Base-by-base conservation (phyloP, 2,797 vertebrate species). In the Microcaecilia unicolor region DNA sequence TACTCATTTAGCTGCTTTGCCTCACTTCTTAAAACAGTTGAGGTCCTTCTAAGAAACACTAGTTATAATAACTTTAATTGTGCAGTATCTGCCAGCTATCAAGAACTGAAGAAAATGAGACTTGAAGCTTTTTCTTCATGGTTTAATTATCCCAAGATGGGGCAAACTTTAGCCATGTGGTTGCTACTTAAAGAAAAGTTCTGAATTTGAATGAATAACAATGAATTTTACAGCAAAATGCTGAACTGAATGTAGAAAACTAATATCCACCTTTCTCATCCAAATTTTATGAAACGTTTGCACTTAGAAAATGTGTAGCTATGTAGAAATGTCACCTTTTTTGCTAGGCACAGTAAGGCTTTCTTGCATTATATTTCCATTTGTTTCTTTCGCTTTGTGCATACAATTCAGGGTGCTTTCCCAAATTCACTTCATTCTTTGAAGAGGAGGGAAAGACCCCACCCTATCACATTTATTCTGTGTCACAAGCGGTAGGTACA, bases 41-140 rank as follows among this genome's bases (percentile, higher is more conserved):
- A 70, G 55, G 52, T 56, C 58, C 61, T 53, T 37, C 47, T 47
- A 37, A 62, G 47, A 76, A 76, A 81, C 76, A 76, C 81, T 78
- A 58, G 44, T 37, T n/a, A n/a, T n/a, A n/a, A 7, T 53, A 45
- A 15, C n/a, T 29, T 31, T 52, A 44, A 67, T 65, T 54, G 44
- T 68, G 35, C 22, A 22, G 4, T 34, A 17, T 65, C 67, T 62
- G 63, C 70, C 64, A 61, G 72, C 61, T 44, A 37, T 61, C 41
- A n/a, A n/a, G n/a, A n/a, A 12, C 26, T 18, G 59, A 59, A 67
- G 66, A 61, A 63, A 55, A 58, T 48, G 57, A 33, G 59, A 70
- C 60, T 56, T 39, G 67, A 67, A 61, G 60, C 45, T 31, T 35
- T 48, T 39, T 49, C 29, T 51, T 43, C 48, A 20, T 55, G 58